Evolutionary conservation across 1,140 invertebrate genomes (phyloP).

Genomic region (Gryllus bimaculatus): DNA sequence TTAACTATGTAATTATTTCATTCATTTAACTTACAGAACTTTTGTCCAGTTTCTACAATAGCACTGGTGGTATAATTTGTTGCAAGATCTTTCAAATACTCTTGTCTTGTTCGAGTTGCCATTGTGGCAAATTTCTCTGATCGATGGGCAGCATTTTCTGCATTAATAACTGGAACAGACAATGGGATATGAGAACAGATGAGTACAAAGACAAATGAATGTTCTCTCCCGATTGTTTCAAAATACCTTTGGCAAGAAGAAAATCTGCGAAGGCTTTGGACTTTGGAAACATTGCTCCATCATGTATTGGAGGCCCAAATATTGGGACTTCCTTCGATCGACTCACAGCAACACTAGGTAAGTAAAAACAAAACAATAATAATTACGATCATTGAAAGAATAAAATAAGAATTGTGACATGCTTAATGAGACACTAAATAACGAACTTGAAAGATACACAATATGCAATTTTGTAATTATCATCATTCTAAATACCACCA

Average conservation of each 20-base stretch:
- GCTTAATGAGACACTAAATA: too few species aligned
- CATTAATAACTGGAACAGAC: slow-evolving; percentile 70
- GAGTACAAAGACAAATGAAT: too few species aligned
- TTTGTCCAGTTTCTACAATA: slow-evolving; percentile 74
- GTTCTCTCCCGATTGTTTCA: too few species aligned
- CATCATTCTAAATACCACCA: too few species aligned
- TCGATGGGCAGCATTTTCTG: slow-evolving; percentile 91
- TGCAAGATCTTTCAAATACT: slow-evolving; percentile 88
- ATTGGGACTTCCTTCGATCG: slow-evolving; percentile 91
- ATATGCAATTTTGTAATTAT: too few species aligned
- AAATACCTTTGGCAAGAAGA: slow-evolving; percentile 70
- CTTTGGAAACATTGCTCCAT: slow-evolving; percentile 75
- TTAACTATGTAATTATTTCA: too few species aligned
- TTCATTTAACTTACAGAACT: slow-evolving; percentile 65
- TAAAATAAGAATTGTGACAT: background rate
- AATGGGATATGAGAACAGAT: too few species aligned
- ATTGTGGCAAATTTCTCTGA: slow-evolving; percentile 96
- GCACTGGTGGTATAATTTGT: slow-evolving; percentile 75
- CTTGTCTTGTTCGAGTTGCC: slow-evolving; percentile 90
- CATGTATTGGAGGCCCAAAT: slow-evolving; percentile 87
- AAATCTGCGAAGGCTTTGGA: slow-evolving; percentile 87
- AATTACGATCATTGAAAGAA: background rate
- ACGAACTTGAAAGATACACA: too few species aligned
- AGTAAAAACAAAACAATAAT: background rate
- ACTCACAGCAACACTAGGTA: slow-evolving; percentile 74